phyloP scores from a whole-genome alignment of 2,113 vertebrate species.

The Stigmatopora nigra region DNA sequence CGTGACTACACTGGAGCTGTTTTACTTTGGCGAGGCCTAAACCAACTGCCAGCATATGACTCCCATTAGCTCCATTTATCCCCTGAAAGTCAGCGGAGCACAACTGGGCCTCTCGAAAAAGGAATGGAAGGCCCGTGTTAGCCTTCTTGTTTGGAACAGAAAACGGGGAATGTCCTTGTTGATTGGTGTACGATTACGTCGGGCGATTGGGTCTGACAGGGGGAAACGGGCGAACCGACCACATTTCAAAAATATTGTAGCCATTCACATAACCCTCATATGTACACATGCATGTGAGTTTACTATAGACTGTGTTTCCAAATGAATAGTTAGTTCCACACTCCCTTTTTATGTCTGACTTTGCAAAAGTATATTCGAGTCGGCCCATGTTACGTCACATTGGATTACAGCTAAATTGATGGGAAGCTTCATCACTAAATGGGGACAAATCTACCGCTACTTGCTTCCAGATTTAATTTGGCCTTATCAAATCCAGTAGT shows the following conservation, averaged over 20 bases:
- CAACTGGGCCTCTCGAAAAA: constrained; percentile 49
- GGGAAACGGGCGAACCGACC: constrained; percentile 27
- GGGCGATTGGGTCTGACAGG: constrained; percentile 49
- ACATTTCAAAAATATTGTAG: neutral
- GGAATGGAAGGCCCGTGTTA: constrained; percentile 31
- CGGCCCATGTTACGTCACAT: neutral
- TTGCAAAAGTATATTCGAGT: neutral
- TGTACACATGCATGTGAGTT: neutral
- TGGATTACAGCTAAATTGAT: constrained; percentile 1
- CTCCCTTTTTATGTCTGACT: neutral
- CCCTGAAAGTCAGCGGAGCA: constrained; percentile 57
- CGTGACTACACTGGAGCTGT: constrained; percentile 54
- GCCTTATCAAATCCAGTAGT: constrained; percentile 18
- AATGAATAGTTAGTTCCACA: neutral
- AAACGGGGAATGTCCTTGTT: constrained; percentile 36
- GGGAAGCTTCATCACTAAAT: constrained; percentile 1
- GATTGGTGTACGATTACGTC: constrained; percentile 47
- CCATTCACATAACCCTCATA: neutral
- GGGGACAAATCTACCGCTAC: constrained; percentile 8
- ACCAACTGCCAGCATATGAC: constrained; percentile 60
- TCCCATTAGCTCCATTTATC: constrained; percentile 67
- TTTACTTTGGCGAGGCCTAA: constrained; percentile 43
- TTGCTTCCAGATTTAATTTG: neutral
- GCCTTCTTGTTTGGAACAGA: constrained; percentile 30
- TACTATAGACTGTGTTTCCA: neutral